A percentile compares a stretch with the other conserved stretches of the same genome.
phyloP scores from a whole-genome alignment of 2,113 vertebrate genomes.

The Nothocercus julius region DNA sequence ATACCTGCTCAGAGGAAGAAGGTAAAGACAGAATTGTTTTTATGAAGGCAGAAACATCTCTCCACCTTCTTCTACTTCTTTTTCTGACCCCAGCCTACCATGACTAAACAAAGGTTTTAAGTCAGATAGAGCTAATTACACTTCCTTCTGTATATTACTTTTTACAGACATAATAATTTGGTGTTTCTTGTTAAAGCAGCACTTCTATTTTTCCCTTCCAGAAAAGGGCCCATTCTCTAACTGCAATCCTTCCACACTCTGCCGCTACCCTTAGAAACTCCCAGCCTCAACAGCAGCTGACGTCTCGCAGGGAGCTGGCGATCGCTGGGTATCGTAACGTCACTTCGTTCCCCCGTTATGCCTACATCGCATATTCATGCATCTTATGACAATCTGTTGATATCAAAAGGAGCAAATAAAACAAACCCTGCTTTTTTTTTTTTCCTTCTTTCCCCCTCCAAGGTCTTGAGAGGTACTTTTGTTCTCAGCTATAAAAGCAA shows the following conservation, averaged over 20 bases:
- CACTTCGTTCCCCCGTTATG: not conserved
- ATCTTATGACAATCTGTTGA: not conserved
- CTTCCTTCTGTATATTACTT: not conserved
- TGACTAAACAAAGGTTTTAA: not conserved
- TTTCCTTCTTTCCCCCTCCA: not conserved
- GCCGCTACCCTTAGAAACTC: not conserved
- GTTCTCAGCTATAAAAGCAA: not conserved
- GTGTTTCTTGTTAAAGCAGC: not conserved
- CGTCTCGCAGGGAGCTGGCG: not conserved
- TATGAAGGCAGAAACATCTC: not conserved
- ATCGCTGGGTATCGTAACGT: not conserved
- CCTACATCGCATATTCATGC: not conserved
- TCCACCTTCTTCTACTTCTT: not conserved
- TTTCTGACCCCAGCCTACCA: not conserved
- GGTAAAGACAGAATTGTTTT: not conserved
- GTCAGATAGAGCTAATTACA: not conserved
- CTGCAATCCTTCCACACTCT: not conserved
- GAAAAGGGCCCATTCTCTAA: not conserved
- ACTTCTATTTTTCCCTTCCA: not conserved
- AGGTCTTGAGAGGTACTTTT: not conserved
- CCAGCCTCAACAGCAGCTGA: not conserved
- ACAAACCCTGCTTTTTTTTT: not conserved
- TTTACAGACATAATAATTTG: not conserved
- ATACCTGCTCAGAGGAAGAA: not conserved
- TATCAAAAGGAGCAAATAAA: not conserved